Conservation (phyloP, 2,888 invertebrate genomes). For the Mechanitis messenoides region DNA sequence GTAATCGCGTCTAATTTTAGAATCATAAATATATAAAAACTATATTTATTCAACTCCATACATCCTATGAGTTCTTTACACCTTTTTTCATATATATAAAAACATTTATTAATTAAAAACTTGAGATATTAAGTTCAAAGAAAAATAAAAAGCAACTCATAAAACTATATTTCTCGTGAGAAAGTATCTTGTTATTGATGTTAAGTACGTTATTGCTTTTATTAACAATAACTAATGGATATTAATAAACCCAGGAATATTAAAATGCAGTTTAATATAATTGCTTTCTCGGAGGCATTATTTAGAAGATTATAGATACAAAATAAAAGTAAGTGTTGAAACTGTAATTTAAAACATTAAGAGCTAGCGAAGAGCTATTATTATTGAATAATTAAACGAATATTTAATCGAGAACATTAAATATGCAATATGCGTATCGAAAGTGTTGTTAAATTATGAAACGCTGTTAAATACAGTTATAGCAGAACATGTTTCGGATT, state of each 20-base stretch:
- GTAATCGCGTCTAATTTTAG: conserved; percentile 12
- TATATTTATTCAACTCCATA: background rate
- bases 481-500: conserved; percentile 23
- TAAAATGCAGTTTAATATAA: background rate
- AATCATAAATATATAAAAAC: background rate
- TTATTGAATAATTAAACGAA: conserved; percentile 20
- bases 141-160: background rate
- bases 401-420: conserved; percentile 12
- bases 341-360: conserved; percentile 11
- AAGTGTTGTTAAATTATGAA: conserved; percentile 1
- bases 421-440: conserved; percentile 12
- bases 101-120: no score
- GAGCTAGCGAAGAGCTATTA: conserved; percentile 12
- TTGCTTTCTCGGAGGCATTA: conserved; percentile 4
- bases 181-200: background rate
- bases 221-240: background rate
- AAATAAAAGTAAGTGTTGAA: conserved; percentile 8
- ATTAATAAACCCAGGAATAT: background rate
- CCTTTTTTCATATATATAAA: no score
- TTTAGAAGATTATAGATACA: conserved; percentile 10
- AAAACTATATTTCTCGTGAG: conserved; percentile 1
- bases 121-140: no score
- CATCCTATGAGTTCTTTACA: no score
- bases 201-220: background rate
- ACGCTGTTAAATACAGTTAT: background rate